phyloP scores from a whole-genome alignment of 2,888 invertebrate species.

The Drosophila prolongata region DNA sequence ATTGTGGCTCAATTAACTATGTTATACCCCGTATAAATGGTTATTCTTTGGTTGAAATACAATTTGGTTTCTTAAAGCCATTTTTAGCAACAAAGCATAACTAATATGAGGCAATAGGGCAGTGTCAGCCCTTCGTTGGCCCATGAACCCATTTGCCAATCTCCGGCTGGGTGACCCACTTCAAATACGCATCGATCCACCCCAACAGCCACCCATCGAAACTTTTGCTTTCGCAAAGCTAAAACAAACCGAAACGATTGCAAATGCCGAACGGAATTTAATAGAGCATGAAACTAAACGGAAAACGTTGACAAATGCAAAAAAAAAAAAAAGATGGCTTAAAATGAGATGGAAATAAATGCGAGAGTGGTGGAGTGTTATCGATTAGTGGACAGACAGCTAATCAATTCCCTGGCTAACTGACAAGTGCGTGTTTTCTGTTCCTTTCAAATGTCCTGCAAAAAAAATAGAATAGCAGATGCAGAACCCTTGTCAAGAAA shows the following conservation, averaged over 20 bases:
- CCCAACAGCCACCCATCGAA: constrained; percentile 26
- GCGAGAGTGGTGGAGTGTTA: constrained; percentile 57
- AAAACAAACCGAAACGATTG: constrained; percentile 17
- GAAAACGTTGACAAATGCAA: constrained; percentile 36
- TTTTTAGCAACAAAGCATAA: background rate
- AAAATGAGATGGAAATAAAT: constrained; percentile 44
- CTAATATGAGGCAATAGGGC: background rate
- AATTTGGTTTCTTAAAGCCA: too few relatives aligned
- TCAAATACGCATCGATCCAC: constrained; percentile 20
- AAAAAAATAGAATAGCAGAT: constrained; percentile 50
- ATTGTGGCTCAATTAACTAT: too few relatives aligned
- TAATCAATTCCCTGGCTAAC: constrained; percentile 63
- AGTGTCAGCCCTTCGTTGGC: constrained; percentile 5
- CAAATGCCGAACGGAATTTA: constrained; percentile 48
- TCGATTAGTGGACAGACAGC: constrained; percentile 79
- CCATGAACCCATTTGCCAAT: constrained; percentile 17
- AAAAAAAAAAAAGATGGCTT: background rate
- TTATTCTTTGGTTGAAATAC: too few relatives aligned
- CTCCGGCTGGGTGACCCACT: constrained; percentile 13
- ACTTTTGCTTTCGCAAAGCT: constrained; percentile 43
- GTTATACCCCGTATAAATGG: too few relatives aligned
- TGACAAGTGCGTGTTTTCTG: constrained; percentile 70
- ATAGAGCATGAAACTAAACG: constrained; percentile 48
- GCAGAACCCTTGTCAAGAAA: constrained; percentile 69
- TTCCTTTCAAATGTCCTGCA: constrained; percentile 54